These are phyloP conservation scores for Xestoiulus laeticollis DNA, from an alignment of 2,888 invertebrate species.

Conservation along the genomic window DNA sequence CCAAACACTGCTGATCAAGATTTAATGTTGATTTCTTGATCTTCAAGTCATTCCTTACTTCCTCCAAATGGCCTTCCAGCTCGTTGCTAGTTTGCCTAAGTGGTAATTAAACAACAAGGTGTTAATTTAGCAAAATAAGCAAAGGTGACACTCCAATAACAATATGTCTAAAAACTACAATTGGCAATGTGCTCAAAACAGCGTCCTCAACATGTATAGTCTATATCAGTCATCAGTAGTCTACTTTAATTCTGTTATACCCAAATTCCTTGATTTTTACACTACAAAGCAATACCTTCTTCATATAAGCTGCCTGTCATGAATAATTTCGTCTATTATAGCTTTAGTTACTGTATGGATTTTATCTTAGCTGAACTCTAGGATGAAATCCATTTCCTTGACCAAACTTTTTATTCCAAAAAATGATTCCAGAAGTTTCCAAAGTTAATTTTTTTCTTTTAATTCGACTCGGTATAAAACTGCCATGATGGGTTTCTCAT, in stretches of 20 bases:
- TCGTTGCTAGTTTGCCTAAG: conserved; percentile 27
- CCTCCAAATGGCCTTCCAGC: conserved; percentile 42
- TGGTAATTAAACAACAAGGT: background rate
- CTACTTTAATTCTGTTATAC: too few species aligned
- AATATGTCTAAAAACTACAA: background rate
- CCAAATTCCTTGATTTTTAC: background rate
- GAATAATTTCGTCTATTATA: too few species aligned
- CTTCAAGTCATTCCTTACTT: conserved; percentile 45
- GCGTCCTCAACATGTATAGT: background rate
- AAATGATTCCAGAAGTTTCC: too few species aligned
- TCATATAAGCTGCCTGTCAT: too few species aligned
- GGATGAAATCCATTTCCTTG: too few species aligned
- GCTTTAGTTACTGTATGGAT: too few species aligned
- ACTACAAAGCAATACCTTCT: too few species aligned
- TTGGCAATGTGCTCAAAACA: background rate
- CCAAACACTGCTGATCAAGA: conserved; percentile 47
- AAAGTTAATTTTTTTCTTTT: too few species aligned
- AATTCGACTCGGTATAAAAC: too few species aligned
- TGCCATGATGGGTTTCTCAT: background rate
- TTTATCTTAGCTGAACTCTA: too few species aligned
- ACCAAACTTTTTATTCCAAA: too few species aligned
- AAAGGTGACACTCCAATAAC: background rate
- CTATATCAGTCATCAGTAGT: too few species aligned
- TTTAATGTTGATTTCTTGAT: conserved; percentile 7
- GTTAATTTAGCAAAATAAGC: background rate